phyloP scores from a whole-genome alignment of 2,888 invertebrate genomes.

The Papilio demoleus region DNA sequence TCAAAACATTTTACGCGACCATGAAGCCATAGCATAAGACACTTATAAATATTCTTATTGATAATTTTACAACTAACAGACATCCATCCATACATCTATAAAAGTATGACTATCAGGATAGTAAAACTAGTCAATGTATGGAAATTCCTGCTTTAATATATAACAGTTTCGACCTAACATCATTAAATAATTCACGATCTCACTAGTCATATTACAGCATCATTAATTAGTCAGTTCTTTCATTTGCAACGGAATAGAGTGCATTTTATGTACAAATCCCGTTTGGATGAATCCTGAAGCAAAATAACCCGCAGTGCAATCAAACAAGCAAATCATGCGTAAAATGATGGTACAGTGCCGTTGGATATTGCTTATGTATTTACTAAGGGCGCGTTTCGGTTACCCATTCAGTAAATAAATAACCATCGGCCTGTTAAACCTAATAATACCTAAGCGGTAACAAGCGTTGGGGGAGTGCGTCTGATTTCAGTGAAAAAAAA shows the following conservation, averaged over 20 bases:
- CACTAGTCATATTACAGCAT: not conserved
- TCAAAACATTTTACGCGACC: too few species aligned
- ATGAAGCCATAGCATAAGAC: too few species aligned
- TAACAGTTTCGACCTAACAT: not conserved
- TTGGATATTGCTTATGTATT: conserved; percentile 43
- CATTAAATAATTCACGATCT: not conserved
- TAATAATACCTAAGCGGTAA: conserved; percentile 66
- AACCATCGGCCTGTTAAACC: conserved; percentile 59
- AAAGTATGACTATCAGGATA: too few species aligned
- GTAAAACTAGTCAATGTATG: too few species aligned
- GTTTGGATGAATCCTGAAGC: conserved; percentile 34
- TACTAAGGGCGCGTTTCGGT: conserved; percentile 43
- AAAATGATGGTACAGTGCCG: conserved; percentile 37
- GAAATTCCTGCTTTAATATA: too few species aligned
- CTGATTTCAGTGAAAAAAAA: conserved; percentile 70
- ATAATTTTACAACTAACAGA: too few species aligned
- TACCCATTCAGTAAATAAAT: conserved; percentile 22
- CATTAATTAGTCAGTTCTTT: conserved; percentile 6
- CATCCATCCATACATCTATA: too few species aligned
- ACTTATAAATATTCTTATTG: too few species aligned
- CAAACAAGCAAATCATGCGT: conserved; percentile 45
- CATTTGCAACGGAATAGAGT: not conserved
- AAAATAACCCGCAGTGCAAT: conserved; percentile 43
- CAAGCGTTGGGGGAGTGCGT: conserved; percentile 69
- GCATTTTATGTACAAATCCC: conserved; percentile 13